Base-by-base conservation (phyloP, 2,797 vertebrate genomes). In the Ctenopoma kingsleyae region DNA sequence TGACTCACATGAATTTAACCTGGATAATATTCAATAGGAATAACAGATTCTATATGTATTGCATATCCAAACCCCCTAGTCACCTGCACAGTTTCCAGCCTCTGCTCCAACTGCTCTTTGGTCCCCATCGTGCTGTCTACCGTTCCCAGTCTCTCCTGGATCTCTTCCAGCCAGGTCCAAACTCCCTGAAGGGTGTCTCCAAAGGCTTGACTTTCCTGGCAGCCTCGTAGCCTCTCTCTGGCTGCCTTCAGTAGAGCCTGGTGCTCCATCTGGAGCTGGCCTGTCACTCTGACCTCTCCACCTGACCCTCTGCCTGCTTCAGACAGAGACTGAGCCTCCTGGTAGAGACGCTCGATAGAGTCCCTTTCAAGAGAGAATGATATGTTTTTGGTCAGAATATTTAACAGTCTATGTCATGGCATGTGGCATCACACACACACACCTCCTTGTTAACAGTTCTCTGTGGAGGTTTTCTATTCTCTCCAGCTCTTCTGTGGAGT, bases 131-230 rank as follows among this genome's bases (percentile, higher is more conserved):
- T 97, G 90, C 95, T 96, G 83, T 98, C 95, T 2, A 95, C 94
- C 5, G 90, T 89, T 9, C 92, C 93, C 82, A 99, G 78, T 57
- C 92, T 95, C 80, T 95, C 95, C 57, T 98, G 96, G 69, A 96
- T 91, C 20, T 95, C 95, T 81, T 95, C 96, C 56, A 98, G 90
- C 96, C 97, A 98, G 25, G 95, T 88, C 95, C 97, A 97, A 82
- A 97, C 93, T 71, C 81, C 94, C 89, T 95, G 96, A 44, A 96
- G 92, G 2, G 96, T 96, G 53, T 97, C 96, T 80, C 96, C 96
- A 69, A 99, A 96, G 27, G 93, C 95, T 62, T 97, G 96, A 52
- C 96, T 96, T 80, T 99, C 97, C 86, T 98, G 97, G 48, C 98
- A 95, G 63, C 88, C 78, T 50, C 92, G 91, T 17, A 98, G 92